These are phyloP conservation scores for Drosophila mulleri DNA, from an alignment of 2,888 invertebrate species.

Conservation along the genomic window DNA sequence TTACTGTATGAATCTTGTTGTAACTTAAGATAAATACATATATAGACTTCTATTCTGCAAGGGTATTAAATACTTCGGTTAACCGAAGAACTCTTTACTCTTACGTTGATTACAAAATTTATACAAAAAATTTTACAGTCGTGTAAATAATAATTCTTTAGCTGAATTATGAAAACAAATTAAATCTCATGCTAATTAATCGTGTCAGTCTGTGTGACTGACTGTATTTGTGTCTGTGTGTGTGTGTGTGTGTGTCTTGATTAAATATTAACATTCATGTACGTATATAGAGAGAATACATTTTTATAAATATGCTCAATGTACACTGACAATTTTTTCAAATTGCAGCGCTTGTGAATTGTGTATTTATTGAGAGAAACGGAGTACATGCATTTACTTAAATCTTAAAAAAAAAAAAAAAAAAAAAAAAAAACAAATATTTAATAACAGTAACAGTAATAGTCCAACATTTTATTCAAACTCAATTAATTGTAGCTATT, in stretches of 20 bases:
- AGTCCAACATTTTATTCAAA: slow-evolving; percentile 43
- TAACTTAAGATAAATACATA: no score
- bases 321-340: slow-evolving; percentile 51
- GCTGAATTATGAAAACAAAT: not conserved
- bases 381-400: slow-evolving; percentile 79
- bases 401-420: not conserved
- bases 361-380: slow-evolving; percentile 50
- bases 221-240: slow-evolving; percentile 5
- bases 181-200: slow-evolving; percentile 21
- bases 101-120: slow-evolving; percentile 8
- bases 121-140: slow-evolving; percentile 2
- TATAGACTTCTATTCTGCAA: not conserved
- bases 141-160: slow-evolving; percentile 32
- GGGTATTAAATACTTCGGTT: not conserved
- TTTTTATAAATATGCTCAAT: slow-evolving; percentile 25
- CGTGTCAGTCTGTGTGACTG: slow-evolving; percentile 14
- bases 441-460: not conserved
- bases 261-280: slow-evolving; percentile 13
- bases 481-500: slow-evolving; percentile 34
- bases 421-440: slow-evolving; percentile 7
- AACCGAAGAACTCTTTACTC: no score
- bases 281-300: slow-evolving; percentile 9
- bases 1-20: no score
- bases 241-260: slow-evolving; percentile 24
- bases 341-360: slow-evolving; percentile 59